Evolutionary conservation across 37 sponge, comb jelly and placozoan genomes (phyloP), one percentile per base, ranked within the genome.

Genomic region (Spongilla lacustris): DNA sequence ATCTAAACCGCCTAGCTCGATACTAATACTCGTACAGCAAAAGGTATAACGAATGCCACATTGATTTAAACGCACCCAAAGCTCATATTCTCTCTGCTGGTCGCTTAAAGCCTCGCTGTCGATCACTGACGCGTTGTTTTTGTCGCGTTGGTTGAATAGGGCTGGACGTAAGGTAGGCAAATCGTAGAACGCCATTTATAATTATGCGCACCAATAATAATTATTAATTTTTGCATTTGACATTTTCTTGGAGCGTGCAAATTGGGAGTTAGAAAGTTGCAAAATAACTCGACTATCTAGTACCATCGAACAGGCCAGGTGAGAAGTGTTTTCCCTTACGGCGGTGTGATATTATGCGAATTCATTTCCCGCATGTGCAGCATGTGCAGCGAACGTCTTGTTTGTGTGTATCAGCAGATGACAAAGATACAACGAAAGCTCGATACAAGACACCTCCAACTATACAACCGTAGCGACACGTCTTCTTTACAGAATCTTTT

Each of bases 401-500:
- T 46, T 30, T 14, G 35, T 69, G 77, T 68, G 35, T 48, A 33
- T 32, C 74, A 46, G 72, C 66, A 2, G 84, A 84, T 30, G 49
- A n/a, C 2, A 27, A 78, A 50, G 78, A 78, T 58, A 1, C 11
- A 17, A 58, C 4, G 58, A 58, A 58, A 17, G 14, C 58, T 17
- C 58, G 11, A 14, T 58, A 19, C 36, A 32, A n/a, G 48, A 76
- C 13, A 76, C 76, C 58, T 58, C 21, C 58, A 14, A 17, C 58
- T 1, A 13, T 58, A 1, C 14, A 58, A 58, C 14, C 14, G 4
- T 14, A 73, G 4, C 90, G 88, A 11, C 88, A 92, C 66, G 87
- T 92, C 11, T 95, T 89, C 81, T 87, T 95, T 66, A 84, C 32
- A 19, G 95, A 95, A 67, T 83, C 93, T 0, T 95, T 95, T 69